Evolutionary conservation across 2,888 invertebrate species (phyloP).

Genomic region (Xestoiulus laeticollis): DNA sequence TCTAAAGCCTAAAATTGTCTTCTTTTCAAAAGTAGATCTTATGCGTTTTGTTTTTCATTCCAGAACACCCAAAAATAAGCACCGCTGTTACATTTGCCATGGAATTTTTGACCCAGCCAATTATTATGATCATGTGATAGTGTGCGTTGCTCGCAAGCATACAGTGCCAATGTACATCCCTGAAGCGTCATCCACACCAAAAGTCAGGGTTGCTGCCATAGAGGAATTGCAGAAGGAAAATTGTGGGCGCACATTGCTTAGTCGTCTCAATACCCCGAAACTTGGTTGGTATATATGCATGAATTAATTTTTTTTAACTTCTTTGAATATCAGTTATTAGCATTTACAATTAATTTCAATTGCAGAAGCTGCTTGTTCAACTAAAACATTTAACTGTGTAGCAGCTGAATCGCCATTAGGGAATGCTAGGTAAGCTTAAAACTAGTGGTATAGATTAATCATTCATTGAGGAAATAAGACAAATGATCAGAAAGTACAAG

Average conservation of each 20-base stretch:
- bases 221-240: background rate
- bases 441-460: no score
- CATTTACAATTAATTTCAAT: background rate
- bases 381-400: background rate
- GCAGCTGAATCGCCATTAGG: background rate
- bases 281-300: background rate
- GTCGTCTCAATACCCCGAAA: background rate
- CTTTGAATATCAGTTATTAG: background rate
- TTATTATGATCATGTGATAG: background rate
- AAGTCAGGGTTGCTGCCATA: background rate
- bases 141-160: background rate
- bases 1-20: background rate
- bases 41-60: background rate
- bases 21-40: background rate
- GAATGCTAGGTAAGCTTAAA: background rate
- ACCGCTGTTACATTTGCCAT: conserved; percentile 29
- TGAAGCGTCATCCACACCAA: background rate
- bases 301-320: background rate
- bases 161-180: background rate
- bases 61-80: conserved; percentile 25
- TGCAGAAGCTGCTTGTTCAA: background rate
- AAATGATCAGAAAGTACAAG: no score
- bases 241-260: background rate
- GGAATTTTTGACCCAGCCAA: background rate
- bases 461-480: no score